These are phyloP conservation scores for Chaetodon trifascialis DNA, from an alignment of 2,113 vertebrate species.

Conservation along the genomic window DNA sequence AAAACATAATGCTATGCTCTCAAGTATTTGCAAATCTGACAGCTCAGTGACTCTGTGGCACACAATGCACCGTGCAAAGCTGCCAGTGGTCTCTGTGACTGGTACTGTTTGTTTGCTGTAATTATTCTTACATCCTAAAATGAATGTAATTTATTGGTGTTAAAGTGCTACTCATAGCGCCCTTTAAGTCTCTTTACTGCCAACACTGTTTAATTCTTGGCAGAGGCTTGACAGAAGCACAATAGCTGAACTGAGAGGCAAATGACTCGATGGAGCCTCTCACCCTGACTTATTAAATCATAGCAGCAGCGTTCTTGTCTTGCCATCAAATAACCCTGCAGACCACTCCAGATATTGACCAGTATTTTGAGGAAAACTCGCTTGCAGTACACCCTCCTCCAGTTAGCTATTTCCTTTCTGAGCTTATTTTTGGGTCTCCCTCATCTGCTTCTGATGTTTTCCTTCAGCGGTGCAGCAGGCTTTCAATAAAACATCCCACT, in stretches of 20 bases:
- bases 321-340: constrained; percentile 36
- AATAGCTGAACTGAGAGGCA: constrained; percentile 27
- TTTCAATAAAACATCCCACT: constrained; percentile 57
- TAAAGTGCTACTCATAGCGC: constrained; percentile 30
- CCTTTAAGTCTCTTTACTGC: constrained; percentile 27
- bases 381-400: background rate
- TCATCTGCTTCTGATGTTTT: constrained; percentile 40
- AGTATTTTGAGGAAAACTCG: constrained; percentile 23
- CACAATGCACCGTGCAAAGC: background rate
- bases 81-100: constrained; percentile 9
- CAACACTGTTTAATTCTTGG: constrained; percentile 20
- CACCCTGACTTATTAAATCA: constrained; percentile 57
- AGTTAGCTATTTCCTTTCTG: constrained; percentile 16
- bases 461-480: constrained; percentile 5
- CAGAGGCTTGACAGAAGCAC: constrained; percentile 31
- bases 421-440: constrained; percentile 36
- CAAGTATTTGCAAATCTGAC: background rate
- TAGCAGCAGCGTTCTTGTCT: constrained; percentile 6
- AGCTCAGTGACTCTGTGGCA: background rate
- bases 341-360: constrained; percentile 48
- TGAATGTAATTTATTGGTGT: constrained; percentile 16
- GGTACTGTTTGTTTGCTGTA: constrained; percentile 31
- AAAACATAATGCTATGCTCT: background rate
- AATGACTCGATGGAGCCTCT: constrained; percentile 8
- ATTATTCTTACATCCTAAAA: constrained; percentile 26